Evolutionary conservation across 1,140 invertebrate species (phyloP).

Genomic region (Heliconius himera): DNA sequence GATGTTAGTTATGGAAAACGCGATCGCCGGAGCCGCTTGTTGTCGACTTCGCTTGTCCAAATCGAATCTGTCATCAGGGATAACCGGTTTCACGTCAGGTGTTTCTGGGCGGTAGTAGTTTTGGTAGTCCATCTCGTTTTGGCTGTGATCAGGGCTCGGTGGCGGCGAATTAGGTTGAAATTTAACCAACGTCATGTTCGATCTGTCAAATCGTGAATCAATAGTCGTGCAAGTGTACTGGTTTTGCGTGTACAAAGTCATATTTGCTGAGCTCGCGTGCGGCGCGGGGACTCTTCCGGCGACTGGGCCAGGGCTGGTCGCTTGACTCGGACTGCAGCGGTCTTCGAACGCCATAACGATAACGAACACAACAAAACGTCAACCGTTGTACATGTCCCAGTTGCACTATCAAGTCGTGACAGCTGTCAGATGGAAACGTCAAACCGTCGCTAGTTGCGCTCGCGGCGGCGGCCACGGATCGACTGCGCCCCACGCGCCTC

Average conservation of each 20-base stretch:
- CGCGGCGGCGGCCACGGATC: conserved; percentile 59
- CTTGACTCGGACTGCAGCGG: conserved; percentile 83
- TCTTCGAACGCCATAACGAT: conserved; percentile 83
- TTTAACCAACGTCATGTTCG: conserved; percentile 64
- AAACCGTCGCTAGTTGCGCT: conserved; percentile 48
- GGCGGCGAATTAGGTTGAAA: conserved; percentile 68
- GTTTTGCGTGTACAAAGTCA: conserved; percentile 49
- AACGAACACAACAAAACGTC: conserved; percentile 29
- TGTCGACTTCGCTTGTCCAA: conserved; percentile 52
- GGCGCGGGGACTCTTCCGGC: conserved; percentile 67
- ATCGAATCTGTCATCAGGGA: conserved; percentile 56
- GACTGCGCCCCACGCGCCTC: conserved; percentile 54
- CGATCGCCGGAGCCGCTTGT: conserved; percentile 55
- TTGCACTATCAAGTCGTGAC: conserved; percentile 51
- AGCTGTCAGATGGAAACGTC: conserved; percentile 66
- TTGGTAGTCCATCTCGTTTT: conserved; percentile 60
- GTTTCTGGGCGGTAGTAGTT: conserved; percentile 70
- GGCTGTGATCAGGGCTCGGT: conserved; percentile 59
- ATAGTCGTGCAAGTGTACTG: conserved; percentile 76
- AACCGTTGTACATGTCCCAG: conserved; percentile 40
- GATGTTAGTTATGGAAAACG: conserved; percentile 78
- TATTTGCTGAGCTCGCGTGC: conserved; percentile 51
- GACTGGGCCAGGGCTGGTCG: conserved; percentile 79
- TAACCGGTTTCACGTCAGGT: conserved; percentile 67
- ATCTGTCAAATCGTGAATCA: conserved; percentile 59